These are phyloP conservation scores for Setophaga coronata DNA, from an alignment of 2,113 vertebrate genomes.

Conservation along the genomic window DNA sequence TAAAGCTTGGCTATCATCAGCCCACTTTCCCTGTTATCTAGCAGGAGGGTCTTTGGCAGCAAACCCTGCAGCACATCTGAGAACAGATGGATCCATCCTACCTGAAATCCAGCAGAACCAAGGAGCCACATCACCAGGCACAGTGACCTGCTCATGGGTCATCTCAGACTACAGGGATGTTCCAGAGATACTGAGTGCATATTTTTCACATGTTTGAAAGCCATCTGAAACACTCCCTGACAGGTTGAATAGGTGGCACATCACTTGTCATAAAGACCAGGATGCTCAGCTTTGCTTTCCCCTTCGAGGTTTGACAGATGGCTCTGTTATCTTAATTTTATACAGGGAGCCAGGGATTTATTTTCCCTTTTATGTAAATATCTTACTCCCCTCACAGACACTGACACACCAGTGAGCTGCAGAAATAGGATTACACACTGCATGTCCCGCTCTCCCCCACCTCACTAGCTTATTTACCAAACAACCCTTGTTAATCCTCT, in stretches of 20 bases:
- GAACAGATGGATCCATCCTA: neutral
- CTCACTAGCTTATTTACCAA: constrained; percentile 39
- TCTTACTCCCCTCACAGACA: neutral
- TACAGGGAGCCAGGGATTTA: neutral
- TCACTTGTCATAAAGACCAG: neutral
- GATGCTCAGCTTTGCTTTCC: neutral
- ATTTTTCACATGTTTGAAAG: neutral
- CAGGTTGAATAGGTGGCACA: neutral
- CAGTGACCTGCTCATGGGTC: neutral
- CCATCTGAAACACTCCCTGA: neutral
- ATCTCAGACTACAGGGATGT: neutral
- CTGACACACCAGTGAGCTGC: neutral
- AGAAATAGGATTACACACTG: constrained; percentile 46
- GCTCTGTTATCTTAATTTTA: constrained; percentile 1
- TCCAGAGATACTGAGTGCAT: neutral
- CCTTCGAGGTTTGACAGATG: neutral
- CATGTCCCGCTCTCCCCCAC: neutral
- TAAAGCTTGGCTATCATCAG: neutral
- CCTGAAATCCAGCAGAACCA: neutral
- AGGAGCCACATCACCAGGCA: neutral
- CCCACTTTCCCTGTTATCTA: neutral
- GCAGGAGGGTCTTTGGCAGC: neutral
- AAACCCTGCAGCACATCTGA: neutral
- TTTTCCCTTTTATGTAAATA: constrained; percentile 30
- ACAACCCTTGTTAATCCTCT: neutral